Evolutionary conservation across 2,797 vertebrate genomes (phyloP).

Genomic region (Xyrichtys novacula): DNA sequence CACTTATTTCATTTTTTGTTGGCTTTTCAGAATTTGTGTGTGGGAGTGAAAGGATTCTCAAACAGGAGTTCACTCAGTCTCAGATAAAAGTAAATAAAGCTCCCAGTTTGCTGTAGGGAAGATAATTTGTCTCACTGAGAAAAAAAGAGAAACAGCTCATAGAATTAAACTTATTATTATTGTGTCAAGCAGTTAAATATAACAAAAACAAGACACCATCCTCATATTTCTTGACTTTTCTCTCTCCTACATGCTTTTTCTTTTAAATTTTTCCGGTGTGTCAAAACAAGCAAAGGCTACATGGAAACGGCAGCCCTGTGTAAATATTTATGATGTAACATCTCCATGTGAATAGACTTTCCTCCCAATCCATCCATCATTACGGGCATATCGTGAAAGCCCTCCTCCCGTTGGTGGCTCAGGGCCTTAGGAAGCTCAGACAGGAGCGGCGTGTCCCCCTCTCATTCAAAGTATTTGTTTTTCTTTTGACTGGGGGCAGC

Average conservation of each 20-base stretch:
- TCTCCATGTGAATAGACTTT: conserved; percentile 92
- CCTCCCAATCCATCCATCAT: conserved; percentile 96
- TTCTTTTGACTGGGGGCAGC: conserved; percentile 91
- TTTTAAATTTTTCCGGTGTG: conserved; percentile 83
- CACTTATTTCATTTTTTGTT: conserved; percentile 51
- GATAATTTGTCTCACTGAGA: conserved; percentile 60
- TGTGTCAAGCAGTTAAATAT: conserved; percentile 44
- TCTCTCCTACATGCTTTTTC: conserved; percentile 70
- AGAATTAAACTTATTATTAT: conserved; percentile 54
- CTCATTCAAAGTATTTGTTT: conserved; percentile 93
- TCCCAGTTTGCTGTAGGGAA: conserved; percentile 52
- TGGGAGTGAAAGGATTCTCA: conserved; percentile 57
- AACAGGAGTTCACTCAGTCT: conserved; percentile 64
- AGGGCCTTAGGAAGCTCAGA: conserved; percentile 89
- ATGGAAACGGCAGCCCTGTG: conserved; percentile 94
- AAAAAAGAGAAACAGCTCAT: conserved; percentile 56
- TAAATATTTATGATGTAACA: conserved; percentile 98
- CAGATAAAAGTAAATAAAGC: conserved; percentile 69
- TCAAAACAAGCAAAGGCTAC: conserved; percentile 88
- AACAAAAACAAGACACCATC: conserved; percentile 59
- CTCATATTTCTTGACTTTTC: conserved; percentile 60
- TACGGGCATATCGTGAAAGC: conserved; percentile 88
- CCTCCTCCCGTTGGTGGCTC: conserved; percentile 86
- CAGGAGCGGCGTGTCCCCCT: conserved; percentile 91
- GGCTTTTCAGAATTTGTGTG: conserved; percentile 57